Conservation (phyloP, 2,797 vertebrate genomes). For the Oreochromis grahami region DNA sequence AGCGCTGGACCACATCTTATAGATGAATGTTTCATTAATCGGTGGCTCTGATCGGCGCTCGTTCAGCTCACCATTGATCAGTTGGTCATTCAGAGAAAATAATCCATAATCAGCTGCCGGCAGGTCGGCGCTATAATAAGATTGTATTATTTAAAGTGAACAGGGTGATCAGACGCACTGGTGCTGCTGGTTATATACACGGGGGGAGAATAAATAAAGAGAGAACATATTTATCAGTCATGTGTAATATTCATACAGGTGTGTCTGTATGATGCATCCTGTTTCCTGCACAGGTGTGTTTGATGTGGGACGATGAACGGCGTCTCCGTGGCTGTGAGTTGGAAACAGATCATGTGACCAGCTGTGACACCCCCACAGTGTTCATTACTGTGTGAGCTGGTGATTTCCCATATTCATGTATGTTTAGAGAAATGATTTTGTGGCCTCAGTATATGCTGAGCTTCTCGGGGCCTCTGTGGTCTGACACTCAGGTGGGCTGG, state of each 20-base stretch:
- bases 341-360: neutral
- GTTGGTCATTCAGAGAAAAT: neutral
- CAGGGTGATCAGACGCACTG: neutral
- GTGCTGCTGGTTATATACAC: neutral
- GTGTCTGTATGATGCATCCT: neutral
- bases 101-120: neutral
- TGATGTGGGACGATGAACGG: neutral
- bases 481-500: neutral
- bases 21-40: neutral
- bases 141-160: neutral
- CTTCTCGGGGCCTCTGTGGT: neutral
- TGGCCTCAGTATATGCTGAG: neutral
- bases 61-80: neutral
- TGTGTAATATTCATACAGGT: neutral
- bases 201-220: neutral
- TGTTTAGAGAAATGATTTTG: neutral
- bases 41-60: neutral
- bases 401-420: fast-evolving
- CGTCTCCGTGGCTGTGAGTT: neutral
- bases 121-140: neutral
- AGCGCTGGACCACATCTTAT: neutral
- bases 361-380: neutral
- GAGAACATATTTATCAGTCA: neutral
- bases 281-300: neutral
- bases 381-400: neutral